Conservation (phyloP, 2,797 vertebrate species). For the Melanotaenia boesemani region DNA sequence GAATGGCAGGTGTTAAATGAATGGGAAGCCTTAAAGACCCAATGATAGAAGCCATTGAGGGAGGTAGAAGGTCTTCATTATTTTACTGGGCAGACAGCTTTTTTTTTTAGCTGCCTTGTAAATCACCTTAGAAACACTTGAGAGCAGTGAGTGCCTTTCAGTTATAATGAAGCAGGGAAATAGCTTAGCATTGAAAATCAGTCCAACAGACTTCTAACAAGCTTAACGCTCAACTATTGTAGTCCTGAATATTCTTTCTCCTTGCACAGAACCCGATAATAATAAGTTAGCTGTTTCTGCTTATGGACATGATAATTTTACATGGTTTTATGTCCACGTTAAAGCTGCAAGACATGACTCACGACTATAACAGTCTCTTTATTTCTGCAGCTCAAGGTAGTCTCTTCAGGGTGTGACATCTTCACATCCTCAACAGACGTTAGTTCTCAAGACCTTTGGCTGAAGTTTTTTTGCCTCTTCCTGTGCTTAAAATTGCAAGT, state of each 20-base stretch:
- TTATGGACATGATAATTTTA: conserved; percentile 23
- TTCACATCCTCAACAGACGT: conserved; percentile 48
- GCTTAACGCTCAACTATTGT: conserved; percentile 11
- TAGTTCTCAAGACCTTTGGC: conserved; percentile 63
- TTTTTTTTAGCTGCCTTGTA: conserved; percentile 34
- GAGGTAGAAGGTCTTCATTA: conserved; percentile 70
- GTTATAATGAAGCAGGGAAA: conserved; percentile 27
- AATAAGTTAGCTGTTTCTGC: conserved; percentile 16
- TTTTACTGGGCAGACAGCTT: conserved; percentile 55
- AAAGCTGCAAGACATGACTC: conserved; percentile 31
- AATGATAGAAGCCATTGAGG: conserved; percentile 47
- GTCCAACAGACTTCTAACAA: conserved; percentile 37
- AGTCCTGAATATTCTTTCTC: conserved; percentile 18
- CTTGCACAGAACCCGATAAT: conserved; percentile 26
- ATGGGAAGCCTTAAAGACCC: conserved; percentile 35
- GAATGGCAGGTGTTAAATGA: conserved; percentile 18
- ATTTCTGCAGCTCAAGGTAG: conserved; percentile 27
- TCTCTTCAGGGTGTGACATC: conserved; percentile 45
- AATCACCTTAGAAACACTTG: conserved; percentile 46
- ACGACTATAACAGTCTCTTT: conserved; percentile 29
- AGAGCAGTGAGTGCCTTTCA: conserved; percentile 28
- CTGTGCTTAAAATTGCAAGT: conserved; percentile 75
- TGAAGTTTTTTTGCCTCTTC: conserved; percentile 56
- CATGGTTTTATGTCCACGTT: conserved; percentile 20
- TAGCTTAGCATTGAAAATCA: conserved; percentile 22